phyloP scores from a whole-genome alignment of 1,140 invertebrate genomes.

The Nautilus pompilius region DNA sequence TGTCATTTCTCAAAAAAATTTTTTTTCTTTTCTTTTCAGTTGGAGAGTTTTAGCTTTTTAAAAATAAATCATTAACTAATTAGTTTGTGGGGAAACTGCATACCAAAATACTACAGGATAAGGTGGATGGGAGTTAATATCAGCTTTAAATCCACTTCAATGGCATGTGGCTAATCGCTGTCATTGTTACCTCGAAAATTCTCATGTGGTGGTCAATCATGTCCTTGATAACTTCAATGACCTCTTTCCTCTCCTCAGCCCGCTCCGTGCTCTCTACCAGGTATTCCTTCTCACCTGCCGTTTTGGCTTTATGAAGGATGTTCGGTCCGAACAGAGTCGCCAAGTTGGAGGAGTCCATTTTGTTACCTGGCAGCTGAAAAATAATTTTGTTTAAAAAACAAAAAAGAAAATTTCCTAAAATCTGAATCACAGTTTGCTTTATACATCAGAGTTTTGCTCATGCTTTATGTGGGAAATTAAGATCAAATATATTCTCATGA shows the following conservation, averaged over 20 bases:
- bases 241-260: conserved; percentile 77
- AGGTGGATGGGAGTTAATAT: neutral
- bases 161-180: neutral
- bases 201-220: conserved; percentile 76
- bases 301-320: conserved; percentile 73
- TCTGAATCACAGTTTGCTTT: no score
- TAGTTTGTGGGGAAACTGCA: neutral
- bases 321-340: conserved; percentile 92
- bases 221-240: conserved; percentile 80
- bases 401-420: no score
- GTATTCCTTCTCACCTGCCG: conserved; percentile 60
- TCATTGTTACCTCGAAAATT: conserved; percentile 65
- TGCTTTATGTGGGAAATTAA: no score
- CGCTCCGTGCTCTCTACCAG: conserved; percentile 61
- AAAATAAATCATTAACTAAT: neutral
- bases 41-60: neutral
- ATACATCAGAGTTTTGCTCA: no score
- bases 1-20: neutral
- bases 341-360: conserved; percentile 88
- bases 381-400: neutral
- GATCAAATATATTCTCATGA: no score
- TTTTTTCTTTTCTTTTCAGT: neutral
- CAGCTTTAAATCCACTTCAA: neutral
- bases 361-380: conserved; percentile 72
- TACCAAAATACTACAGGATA: neutral